Base-by-base conservation (phyloP, 2,888 invertebrate species). In the Microctonus hyperodae region DNA sequence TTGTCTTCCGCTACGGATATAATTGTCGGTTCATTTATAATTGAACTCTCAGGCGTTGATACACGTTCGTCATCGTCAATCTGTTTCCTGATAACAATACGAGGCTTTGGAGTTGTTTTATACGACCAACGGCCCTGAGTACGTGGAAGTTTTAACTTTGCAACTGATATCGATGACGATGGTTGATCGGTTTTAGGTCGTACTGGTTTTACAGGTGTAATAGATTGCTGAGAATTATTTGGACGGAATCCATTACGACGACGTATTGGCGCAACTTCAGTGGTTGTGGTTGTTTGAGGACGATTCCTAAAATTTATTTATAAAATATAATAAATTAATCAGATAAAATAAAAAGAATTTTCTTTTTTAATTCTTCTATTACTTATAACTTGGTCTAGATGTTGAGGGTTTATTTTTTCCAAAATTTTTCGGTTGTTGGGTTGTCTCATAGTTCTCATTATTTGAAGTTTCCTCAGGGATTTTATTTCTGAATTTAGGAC, bases 41-140 rank as follows among this genome's bases (percentile, higher is more conserved):
- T 44, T 1, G 63, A 58, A 20, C 40, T 59, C 60, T 75, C 76
- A 5, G 68, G 55, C 31, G 70, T 69, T 16, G 72, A 48, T 0
- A 76, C 70, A 64, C 71, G 72, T 31, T 68, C 83, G 0, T 81
- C 82, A 0, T 81, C 83, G 4, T 78, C 79, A 0, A 86, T 87
- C 75, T 89, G 88, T 79, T 93, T 92, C 62, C 93, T 87, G 73
- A 95, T 94, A 59, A 90, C 90, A 9, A 95, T 91, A 81, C 94
- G 89, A 3, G 95, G 95, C 82, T 94, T 95, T 0, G 94, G 91
- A 25, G 94, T 92, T 10, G 95, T 94, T 85, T 94, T 95, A 84
- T 95, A 95, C 76, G 94, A 93, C 95, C 95, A 95, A 74, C 95
- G 90, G 62, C 95, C 94, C 57, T 92, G 93, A 13, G 93, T 88